Conservation (phyloP, 1,140 invertebrate genomes). For the Acromyrmex charruanus region DNA sequence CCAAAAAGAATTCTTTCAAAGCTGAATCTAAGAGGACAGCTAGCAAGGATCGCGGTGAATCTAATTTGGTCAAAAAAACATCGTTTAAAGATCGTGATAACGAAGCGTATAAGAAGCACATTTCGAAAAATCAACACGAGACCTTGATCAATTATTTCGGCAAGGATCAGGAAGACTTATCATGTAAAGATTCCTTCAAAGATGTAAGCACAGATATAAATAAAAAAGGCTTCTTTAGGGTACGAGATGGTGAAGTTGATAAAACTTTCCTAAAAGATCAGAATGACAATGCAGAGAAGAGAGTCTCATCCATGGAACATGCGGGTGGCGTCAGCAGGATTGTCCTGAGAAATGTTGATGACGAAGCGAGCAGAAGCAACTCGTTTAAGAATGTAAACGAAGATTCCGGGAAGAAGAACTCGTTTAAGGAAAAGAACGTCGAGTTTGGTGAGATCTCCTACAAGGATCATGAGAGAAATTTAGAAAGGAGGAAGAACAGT, state of each 20-base stretch:
- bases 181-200: conserved; percentile 53
- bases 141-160: conserved; percentile 28
- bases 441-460: conserved; percentile 56
- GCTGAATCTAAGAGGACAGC: conserved; percentile 24
- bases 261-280: conserved; percentile 34
- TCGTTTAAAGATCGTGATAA: conserved; percentile 66
- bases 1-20: conserved; percentile 75
- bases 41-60: conserved; percentile 54
- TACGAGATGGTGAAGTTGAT: conserved; percentile 45
- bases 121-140: conserved; percentile 44
- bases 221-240: conserved; percentile 66
- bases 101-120: conserved; percentile 28
- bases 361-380: conserved; percentile 35
- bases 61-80: conserved; percentile 42
- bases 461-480: conserved; percentile 48
- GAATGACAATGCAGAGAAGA: conserved; percentile 49
- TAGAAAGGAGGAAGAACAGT: conserved; percentile 50
- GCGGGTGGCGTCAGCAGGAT: conserved; percentile 64
- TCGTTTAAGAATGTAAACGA: conserved; percentile 50
- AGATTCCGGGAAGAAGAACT: conserved; percentile 47
- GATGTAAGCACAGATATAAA: not conserved
- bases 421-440: conserved; percentile 64
- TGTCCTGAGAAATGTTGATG: conserved; percentile 60
- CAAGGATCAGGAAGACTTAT: conserved; percentile 56
- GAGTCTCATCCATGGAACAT: conserved; percentile 48